Evolutionary conservation across 2,797 vertebrate species (phyloP).

Genomic region (Enteromius thamalakanensis): DNA sequence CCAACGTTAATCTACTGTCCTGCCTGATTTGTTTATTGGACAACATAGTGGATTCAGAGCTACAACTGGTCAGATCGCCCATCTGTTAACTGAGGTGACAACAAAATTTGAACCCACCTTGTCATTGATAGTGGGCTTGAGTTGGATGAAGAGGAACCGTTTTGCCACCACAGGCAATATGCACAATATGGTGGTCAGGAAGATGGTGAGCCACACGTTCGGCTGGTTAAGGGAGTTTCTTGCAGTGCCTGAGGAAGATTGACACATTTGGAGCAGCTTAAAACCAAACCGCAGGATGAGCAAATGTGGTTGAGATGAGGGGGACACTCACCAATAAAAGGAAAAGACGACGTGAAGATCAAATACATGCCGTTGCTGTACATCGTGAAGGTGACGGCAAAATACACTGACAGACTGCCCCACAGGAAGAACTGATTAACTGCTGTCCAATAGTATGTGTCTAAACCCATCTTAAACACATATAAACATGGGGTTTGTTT

Average conservation of each 20-base stretch:
- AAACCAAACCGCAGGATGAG: slow-evolving; percentile 11
- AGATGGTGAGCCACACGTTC: slow-evolving; percentile 86
- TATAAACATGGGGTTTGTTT: slow-evolving; percentile 23
- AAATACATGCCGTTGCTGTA: slow-evolving; percentile 92
- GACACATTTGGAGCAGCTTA: not conserved
- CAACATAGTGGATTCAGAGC: not conserved
- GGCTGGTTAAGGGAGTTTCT: slow-evolving; percentile 88
- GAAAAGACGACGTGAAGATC: slow-evolving; percentile 85
- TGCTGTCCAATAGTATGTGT: slow-evolving; percentile 90
- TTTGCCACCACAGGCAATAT: slow-evolving; percentile 82
- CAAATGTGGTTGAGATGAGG: not conserved
- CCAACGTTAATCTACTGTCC: not conserved
- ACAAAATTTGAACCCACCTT: slow-evolving; percentile 73
- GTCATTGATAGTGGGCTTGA: slow-evolving; percentile 83
- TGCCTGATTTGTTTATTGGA: not conserved
- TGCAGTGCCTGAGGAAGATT: slow-evolving; percentile 80
- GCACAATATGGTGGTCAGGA: slow-evolving; percentile 85
- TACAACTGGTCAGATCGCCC: not conserved
- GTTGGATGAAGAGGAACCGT: slow-evolving; percentile 80
- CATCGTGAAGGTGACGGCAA: slow-evolving; percentile 89
- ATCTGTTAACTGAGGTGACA: not conserved
- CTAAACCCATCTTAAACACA: slow-evolving; percentile 84
- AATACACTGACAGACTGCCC: slow-evolving; percentile 92
- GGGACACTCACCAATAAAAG: slow-evolving; percentile 87
- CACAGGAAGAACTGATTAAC: slow-evolving; percentile 93